phyloP scores from a whole-genome alignment of 1,140 invertebrate genomes.

The Cherax destructor region DNA sequence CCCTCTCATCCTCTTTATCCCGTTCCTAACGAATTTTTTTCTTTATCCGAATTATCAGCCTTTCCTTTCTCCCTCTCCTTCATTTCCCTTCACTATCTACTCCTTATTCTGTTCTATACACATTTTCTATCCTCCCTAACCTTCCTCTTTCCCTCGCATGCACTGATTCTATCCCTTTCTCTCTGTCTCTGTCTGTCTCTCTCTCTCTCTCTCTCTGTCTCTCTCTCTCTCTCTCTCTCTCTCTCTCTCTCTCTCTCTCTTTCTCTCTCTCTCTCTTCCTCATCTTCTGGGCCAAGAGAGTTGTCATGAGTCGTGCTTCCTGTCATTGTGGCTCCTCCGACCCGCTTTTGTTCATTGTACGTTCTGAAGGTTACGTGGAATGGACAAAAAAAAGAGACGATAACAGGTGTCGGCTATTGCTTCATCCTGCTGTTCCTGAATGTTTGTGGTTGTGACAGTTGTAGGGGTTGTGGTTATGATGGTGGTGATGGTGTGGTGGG shows the following conservation, averaged over 20 bases:
- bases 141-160: neutral
- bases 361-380: constrained; percentile 5
- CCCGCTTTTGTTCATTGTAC: constrained; percentile 24
- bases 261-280: neutral
- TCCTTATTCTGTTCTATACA: neutral
- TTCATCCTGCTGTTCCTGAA: constrained; percentile 8
- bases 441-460: neutral
- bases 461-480: too few relatives aligned
- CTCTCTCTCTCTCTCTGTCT: constrained; percentile 20
- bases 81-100: neutral
- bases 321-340: constrained; percentile 22
- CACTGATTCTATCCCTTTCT: neutral
- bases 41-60: neutral
- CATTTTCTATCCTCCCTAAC: neutral
- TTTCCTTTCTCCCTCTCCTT: neutral
- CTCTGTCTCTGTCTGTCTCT: neutral
- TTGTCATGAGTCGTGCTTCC: constrained; percentile 14
- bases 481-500: too few relatives aligned
- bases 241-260: constrained; percentile 4
- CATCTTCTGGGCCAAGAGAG: neutral
- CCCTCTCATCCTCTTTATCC: neutral
- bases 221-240: neutral
- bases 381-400: neutral
- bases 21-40: neutral
- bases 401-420: constrained; percentile 8